Evolutionary conservation across 2,888 invertebrate genomes (phyloP), one percentile per base, ranked within the genome.

Genomic region (Candidula unifasciata): DNA sequence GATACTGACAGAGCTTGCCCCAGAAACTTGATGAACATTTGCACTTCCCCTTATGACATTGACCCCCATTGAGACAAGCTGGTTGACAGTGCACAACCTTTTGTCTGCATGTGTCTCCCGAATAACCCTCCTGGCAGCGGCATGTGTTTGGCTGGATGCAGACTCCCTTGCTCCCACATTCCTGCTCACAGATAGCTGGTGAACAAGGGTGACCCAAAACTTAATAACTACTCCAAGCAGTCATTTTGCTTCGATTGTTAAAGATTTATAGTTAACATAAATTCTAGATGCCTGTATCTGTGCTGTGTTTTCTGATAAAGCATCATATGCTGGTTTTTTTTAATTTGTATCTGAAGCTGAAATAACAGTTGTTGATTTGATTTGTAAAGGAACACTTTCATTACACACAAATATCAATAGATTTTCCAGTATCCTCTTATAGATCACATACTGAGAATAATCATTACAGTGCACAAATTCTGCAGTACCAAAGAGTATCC

Each of bases 91-190:
- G 86, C 78, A 84, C 80, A n/a, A 77, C 80, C 80, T 90, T 90
- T 83, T 88, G 87, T n/a, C 89, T 79, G 86, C 92, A 92, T 66
- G 88, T 85, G 79, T 86, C 87, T 13, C 92, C 92, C 64, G 87
- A 87, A 87, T 90, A 91, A 57, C 93, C 92, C 24, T 87, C 85
- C 44, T 90, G 87, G 87, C 93, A 93, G 57, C 89, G 89, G 86
- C 93, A 93, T 86, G 90, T 89, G 64, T 90, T 91, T 10, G 93
- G 93, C 80, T 89, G 89, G 68, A 92, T 87, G 87, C 93, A 93
- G 37, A 84, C 84, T 8, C 91, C 91, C 77, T 91, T 90, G 33
- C 86, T 85, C 6, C 91, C 92, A 88, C 93, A 93, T 2, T 90
- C 91, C 24, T 89, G 90, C 16, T 87, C 86, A 83, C 93, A 93